phyloP scores from a whole-genome alignment of 2,113 vertebrate genomes.

The Pedetes capensis region DNA sequence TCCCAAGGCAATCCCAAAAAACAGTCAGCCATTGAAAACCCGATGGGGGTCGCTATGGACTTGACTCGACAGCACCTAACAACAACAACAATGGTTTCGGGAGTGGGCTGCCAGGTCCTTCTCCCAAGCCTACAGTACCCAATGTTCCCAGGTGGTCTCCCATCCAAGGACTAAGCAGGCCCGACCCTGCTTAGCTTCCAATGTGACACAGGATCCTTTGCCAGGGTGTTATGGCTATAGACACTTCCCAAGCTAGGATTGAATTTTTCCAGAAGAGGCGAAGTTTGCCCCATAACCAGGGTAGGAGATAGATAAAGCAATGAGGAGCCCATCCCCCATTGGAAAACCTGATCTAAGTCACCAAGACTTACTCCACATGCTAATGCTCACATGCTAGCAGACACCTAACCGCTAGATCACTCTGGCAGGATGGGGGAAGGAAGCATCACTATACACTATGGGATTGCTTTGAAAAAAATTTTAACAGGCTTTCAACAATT shows the following conservation, averaged over 20 bases:
- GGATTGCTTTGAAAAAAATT: background rate
- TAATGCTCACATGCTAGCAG: background rate
- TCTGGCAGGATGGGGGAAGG: background rate
- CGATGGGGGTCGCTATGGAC: no score
- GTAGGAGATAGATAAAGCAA: background rate
- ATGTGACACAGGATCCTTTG: no score
- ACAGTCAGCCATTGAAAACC: no score
- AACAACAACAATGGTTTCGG: no score
- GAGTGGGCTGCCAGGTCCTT: no score
- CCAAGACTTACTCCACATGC: background rate
- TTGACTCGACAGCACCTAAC: no score
- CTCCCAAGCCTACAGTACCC: no score
- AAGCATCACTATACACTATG: background rate
- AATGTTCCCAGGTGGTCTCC: no score
- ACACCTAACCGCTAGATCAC: background rate
- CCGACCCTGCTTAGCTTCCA: no score
- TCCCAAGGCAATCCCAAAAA: no score
- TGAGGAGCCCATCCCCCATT: background rate
- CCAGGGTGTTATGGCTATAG: no score
- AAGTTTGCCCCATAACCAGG: background rate
- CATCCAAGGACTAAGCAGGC: no score
- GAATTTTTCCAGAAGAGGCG: conserved; percentile 12
- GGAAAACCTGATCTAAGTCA: background rate
- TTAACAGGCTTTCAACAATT: background rate
- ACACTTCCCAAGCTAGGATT: background rate